phyloP scores from a whole-genome alignment of 2,888 invertebrate species.

The Catotricha subobsoleta region DNA sequence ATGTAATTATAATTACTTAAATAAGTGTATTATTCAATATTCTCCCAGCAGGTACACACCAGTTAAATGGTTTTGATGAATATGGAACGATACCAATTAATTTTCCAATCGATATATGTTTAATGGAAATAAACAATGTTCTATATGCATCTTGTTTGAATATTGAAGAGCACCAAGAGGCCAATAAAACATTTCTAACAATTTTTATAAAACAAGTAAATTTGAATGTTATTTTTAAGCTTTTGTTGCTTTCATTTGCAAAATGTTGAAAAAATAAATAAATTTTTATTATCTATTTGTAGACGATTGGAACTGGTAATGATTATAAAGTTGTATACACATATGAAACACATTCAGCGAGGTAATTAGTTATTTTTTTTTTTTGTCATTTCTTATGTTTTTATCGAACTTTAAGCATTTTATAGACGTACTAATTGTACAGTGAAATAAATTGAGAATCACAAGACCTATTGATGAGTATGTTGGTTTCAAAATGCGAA shows the following conservation, averaged over 20 bases:
- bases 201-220: neutral
- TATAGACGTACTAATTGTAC: no score
- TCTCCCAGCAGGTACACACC: slow-evolving; percentile 27
- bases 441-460: no score
- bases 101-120: slow-evolving; percentile 30
- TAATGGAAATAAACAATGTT: slow-evolving; percentile 23
- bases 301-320: no score
- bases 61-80: slow-evolving; percentile 27
- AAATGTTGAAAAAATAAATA: no score
- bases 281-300: neutral
- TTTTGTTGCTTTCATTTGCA: no score
- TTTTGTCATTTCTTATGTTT: no score
- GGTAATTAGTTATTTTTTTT: no score
- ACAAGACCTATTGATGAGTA: no score
- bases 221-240: neutral
- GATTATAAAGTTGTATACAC: neutral
- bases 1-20: no score
- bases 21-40: no score
- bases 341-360: neutral
- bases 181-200: neutral
- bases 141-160: slow-evolving; percentile 10
- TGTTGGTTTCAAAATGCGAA: no score
- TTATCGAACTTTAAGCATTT: no score
- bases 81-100: slow-evolving; percentile 25
- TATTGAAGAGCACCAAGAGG: neutral